These are phyloP conservation scores for Picathartes gymnocephalus DNA, from an alignment of 2,113 vertebrate genomes.

Conservation along the genomic window DNA sequence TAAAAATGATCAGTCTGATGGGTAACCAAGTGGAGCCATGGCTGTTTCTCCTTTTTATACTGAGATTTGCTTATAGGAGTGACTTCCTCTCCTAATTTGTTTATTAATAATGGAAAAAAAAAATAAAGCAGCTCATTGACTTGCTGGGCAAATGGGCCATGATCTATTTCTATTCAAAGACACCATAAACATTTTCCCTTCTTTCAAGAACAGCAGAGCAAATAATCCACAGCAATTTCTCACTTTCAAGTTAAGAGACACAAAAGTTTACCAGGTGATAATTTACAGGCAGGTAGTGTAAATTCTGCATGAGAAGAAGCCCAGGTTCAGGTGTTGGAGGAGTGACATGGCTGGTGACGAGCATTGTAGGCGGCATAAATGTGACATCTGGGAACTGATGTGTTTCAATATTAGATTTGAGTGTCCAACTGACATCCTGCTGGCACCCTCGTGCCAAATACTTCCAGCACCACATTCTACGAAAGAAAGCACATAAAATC, in stretches of 20 bases:
- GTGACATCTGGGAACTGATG: not conserved
- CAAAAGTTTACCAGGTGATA: not conserved
- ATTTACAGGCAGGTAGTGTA: not conserved
- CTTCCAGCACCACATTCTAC: not conserved
- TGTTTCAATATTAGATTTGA: not conserved
- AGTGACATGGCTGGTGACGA: not conserved
- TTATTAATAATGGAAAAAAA: not conserved
- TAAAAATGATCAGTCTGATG: not conserved
- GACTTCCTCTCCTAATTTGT: not conserved
- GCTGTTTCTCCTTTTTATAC: not conserved
- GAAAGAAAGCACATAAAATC: not conserved
- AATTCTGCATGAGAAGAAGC: not conserved
- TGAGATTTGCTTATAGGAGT: not conserved
- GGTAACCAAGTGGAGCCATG: not conserved
- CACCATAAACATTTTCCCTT: not conserved
- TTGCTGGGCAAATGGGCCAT: not conserved
- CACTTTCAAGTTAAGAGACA: not conserved
- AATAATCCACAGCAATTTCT: not conserved
- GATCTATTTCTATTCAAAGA: not conserved
- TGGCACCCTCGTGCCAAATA: not conserved
- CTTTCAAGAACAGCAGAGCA: not conserved
- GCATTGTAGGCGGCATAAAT: not conserved
- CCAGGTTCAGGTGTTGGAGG: accelerated
- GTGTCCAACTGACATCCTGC: not conserved
- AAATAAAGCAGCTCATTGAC: not conserved